phyloP scores from a whole-genome alignment of 2,888 invertebrate species.

The Dusona sp. region DNA sequence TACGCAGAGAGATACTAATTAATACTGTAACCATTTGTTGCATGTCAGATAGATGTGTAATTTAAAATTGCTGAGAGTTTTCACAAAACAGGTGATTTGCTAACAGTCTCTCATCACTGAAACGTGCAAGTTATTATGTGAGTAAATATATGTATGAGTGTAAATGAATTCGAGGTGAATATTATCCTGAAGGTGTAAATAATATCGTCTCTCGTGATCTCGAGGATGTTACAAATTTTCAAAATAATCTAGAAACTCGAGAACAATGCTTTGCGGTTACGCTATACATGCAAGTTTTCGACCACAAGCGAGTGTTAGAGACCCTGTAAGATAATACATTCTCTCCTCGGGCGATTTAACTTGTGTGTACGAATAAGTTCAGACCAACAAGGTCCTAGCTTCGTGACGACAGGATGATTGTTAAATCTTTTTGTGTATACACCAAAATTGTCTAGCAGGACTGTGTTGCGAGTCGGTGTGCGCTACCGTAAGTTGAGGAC shows the following conservation, averaged over 20 bases:
- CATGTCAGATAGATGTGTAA: background rate
- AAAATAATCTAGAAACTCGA: background rate
- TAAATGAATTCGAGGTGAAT: background rate
- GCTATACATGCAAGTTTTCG: background rate
- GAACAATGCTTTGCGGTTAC: background rate
- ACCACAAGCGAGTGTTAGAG: background rate
- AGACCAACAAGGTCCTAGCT: constrained; percentile 76
- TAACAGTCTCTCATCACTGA: background rate
- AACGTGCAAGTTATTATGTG: background rate
- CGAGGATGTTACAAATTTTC: background rate
- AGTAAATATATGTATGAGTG: background rate
- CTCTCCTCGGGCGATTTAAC: constrained; percentile 77
- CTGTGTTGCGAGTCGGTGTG: constrained; percentile 3
- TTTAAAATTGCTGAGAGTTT: background rate
- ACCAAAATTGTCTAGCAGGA: constrained; percentile 52
- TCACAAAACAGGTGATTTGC: background rate
- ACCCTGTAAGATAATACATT: constrained; percentile 71
- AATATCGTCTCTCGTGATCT: background rate
- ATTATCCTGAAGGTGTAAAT: background rate
- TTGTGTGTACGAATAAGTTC: constrained; percentile 80
- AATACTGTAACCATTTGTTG: background rate
- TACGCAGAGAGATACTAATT: background rate
- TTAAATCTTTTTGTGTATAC: background rate
- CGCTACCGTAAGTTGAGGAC: constrained; percentile 63
- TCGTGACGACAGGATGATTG: constrained; percentile 64